Percentiles rank a stretch among this genome's conserved stretches.
Conservation (phyloP, 1,140 invertebrate species). For the Rhizoglyphus robini region DNA sequence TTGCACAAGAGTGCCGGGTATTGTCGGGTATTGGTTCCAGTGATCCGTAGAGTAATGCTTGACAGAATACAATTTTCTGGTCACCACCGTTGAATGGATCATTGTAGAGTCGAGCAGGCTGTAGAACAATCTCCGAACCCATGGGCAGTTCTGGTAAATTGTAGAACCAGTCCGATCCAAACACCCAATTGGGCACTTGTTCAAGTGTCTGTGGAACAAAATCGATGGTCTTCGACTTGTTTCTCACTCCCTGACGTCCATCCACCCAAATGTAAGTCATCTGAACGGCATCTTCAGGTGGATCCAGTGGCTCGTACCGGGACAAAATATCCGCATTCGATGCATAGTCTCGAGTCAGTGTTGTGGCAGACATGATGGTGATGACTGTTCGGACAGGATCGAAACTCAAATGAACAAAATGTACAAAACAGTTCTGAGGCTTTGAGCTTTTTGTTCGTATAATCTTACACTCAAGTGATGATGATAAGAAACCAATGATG, state of each 20-base stretch:
- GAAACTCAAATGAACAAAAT: too few species aligned
- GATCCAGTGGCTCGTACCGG: not conserved
- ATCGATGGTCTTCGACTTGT: constrained; percentile 63
- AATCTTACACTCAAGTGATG: too few species aligned
- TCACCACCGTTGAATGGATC: constrained; percentile 74
- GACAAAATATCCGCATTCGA: too few species aligned
- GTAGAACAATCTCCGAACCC: constrained; percentile 66
- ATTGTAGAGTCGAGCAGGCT: constrained; percentile 72
- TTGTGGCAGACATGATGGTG: too few species aligned
- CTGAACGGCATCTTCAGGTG: constrained; percentile 42
- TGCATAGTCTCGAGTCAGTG: too few species aligned
- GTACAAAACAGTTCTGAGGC: too few species aligned
- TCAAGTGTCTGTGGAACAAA: constrained; percentile 24
- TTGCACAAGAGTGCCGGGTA: constrained; percentile 25
- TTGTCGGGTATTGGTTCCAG: constrained; percentile 45
- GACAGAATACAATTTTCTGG: constrained; percentile 78
- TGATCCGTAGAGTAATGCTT: constrained; percentile 49
- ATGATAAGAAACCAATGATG: too few species aligned
- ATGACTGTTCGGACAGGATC: too few species aligned
- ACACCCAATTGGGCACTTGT: constrained; percentile 87
- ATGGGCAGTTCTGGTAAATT: not conserved
- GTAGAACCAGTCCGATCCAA: constrained; percentile 45
- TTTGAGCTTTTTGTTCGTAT: too few species aligned
- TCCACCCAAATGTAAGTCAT: constrained; percentile 68
- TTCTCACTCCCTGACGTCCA: constrained; percentile 75